Percentiles rank a stretch among this genome's conserved stretches.
phyloP scores from a whole-genome alignment of 2,888 invertebrate genomes.

The Cosmia trapezina region DNA sequence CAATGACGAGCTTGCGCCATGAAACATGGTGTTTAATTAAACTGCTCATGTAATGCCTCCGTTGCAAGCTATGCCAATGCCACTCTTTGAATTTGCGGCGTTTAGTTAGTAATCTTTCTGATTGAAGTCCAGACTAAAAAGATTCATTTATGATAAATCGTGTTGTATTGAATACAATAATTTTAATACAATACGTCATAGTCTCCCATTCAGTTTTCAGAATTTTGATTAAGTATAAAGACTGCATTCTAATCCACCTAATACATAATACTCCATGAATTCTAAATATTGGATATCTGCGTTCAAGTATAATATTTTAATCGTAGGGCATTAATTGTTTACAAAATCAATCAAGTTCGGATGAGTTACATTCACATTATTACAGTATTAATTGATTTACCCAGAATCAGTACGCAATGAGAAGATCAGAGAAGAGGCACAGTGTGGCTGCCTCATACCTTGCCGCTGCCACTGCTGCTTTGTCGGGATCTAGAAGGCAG shows the following conservation, averaged over 20 bases:
- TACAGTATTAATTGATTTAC: neutral
- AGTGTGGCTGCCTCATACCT: slow-evolving; percentile 83
- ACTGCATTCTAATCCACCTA: neutral
- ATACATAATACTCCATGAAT: neutral
- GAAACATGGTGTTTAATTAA: too few relatives aligned
- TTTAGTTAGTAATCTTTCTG: neutral
- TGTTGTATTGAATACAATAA: too few relatives aligned
- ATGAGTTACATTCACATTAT: neutral
- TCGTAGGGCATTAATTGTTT: slow-evolving; percentile 1
- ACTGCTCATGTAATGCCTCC: neutral
- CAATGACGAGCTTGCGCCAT: too few relatives aligned
- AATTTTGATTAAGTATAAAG: too few relatives aligned
- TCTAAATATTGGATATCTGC: too few relatives aligned
- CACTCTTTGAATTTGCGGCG: slow-evolving; percentile 1
- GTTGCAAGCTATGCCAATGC: neutral
- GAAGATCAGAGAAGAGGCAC: slow-evolving; percentile 74
- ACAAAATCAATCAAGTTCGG: neutral
- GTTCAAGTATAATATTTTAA: neutral
- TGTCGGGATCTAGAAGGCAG: slow-evolving; percentile 76
- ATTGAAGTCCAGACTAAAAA: neutral
- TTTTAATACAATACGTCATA: too few relatives aligned
- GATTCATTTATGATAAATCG: too few relatives aligned
- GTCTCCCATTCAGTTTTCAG: too few relatives aligned
- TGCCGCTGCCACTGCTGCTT: slow-evolving; percentile 84
- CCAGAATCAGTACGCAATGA: slow-evolving; percentile 64